These are phyloP conservation scores for Tragelaphus imberbis DNA, from an alignment of 2,113 vertebrate species.

Conservation along the genomic window DNA sequence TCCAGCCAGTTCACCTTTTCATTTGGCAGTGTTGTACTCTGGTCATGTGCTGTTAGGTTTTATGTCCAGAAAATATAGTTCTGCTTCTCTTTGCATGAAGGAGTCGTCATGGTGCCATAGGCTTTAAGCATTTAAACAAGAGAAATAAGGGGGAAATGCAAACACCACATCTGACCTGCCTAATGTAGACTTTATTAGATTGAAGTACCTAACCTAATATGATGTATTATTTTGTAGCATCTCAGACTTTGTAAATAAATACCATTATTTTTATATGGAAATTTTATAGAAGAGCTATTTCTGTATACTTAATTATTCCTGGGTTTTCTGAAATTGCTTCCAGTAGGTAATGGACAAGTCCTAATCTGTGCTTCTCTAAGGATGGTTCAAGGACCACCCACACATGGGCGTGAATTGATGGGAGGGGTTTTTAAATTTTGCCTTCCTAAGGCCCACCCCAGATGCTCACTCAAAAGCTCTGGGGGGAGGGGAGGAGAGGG, in stretches of 20 bases:
- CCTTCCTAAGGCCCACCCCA: background rate
- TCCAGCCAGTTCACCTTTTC: background rate
- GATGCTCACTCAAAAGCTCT: background rate
- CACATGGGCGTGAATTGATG: background rate
- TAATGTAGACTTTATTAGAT: slow-evolving; percentile 62
- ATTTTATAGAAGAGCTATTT: slow-evolving; percentile 84
- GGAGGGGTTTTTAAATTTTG: background rate
- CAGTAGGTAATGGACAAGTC: background rate
- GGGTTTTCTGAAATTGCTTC: slow-evolving; percentile 76
- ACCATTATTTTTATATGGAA: slow-evolving; percentile 83
- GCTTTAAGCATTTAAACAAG: slow-evolving; percentile 58
- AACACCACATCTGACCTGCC: slow-evolving; percentile 54
- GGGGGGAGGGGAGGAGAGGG: background rate
- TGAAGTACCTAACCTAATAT: slow-evolving; percentile 60
- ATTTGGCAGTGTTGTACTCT: background rate
- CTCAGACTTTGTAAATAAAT: slow-evolving; percentile 82
- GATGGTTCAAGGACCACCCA: background rate
- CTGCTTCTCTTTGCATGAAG: slow-evolving; percentile 32
- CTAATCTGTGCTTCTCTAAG: background rate
- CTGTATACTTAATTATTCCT: slow-evolving; percentile 74
- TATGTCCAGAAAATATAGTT: slow-evolving; percentile 9
- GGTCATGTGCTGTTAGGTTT: slow-evolving; percentile 49
- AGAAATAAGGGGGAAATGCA: slow-evolving; percentile 9
- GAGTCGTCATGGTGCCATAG: background rate
- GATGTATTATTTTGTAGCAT: slow-evolving; percentile 78